Base-by-base conservation (phyloP, 2,888 invertebrate genomes). In the Buathra laborator region DNA sequence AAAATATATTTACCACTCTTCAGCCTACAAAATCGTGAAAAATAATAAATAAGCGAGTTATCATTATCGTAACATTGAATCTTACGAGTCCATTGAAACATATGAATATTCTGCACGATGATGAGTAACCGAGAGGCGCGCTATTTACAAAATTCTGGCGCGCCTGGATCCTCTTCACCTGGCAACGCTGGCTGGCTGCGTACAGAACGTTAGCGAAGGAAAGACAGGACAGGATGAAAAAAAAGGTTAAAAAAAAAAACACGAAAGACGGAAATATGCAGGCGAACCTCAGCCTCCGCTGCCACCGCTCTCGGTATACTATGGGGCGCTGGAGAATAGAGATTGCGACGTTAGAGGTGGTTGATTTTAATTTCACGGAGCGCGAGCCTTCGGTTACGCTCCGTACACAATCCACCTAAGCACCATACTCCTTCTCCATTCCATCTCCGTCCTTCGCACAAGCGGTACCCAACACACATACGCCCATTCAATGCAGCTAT, bases 301-400 rank as follows among this genome's bases (percentile, higher is more conserved):
- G 32, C 72, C 56, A 14, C 19, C 37, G 70, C 48, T 87, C 87
- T 88, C 85, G 48, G 74, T 56, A 32, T 68, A 82, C 53, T 48
- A 32, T 59, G 68, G 68, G 62, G 51, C 67, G 70, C 51, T 43
- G 86, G 83, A 87, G 89, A 90, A 90, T 89, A 89, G 91, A 92
- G 91, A 92, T 92, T 91, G 92, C 90, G 82, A 89, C 90, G 92
- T 91, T 92, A 89, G 90, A 92, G 92, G 90, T 93, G 93, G 92
- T 93, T 92, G 93, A 93, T 93, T 93, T 93, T 93, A 93, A 93
- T 93, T 93, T 93, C 93, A 93, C 93, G 93, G 93, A 90, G 92
- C 90, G 89, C 93, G 93, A 93, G 90, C 89, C 92, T 92, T 92
- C 90, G 90, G 93, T 92, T 92, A 93, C 92, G 93, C 90, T 92